Percentiles rank a stretch among this genome's conserved stretches.
Evolutionary conservation across 64 coral and sea anemone species (phyloP).

Genomic region (Pocillopora damicornis): DNA sequence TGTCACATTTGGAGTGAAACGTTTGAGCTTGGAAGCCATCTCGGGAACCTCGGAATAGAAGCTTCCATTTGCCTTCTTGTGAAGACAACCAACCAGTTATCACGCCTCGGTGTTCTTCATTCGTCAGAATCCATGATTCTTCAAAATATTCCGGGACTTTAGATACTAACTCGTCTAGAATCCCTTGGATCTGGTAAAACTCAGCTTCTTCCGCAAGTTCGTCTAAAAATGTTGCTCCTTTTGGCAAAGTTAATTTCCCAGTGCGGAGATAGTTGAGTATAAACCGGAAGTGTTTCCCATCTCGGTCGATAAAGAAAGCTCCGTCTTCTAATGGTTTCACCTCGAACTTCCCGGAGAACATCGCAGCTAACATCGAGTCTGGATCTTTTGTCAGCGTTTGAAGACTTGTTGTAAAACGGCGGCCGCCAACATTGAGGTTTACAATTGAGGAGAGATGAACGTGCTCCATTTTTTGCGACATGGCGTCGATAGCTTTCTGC

Average conservation of each 20-base stretch:
- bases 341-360: constrained; percentile 84
- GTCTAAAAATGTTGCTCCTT: neutral
- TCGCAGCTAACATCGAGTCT: constrained; percentile 75
- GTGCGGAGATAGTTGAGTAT: constrained; percentile 30
- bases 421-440: constrained; percentile 84
- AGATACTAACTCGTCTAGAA: neutral
- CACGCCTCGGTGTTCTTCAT: constrained; percentile 14
- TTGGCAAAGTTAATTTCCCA: constrained; percentile 1
- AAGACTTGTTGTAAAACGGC: constrained; percentile 68
- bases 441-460: constrained; percentile 41
- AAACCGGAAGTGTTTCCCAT: constrained; percentile 19
- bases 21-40: constrained; percentile 30
- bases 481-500: constrained; percentile 11
- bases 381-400: constrained; percentile 74
- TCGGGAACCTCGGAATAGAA: constrained; percentile 5
- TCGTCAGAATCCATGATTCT: neutral
- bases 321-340: neutral
- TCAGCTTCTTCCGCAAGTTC: constrained; percentile 18
- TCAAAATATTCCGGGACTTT: neutral
- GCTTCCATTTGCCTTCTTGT: neutral
- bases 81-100: neutral
- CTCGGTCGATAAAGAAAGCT: constrained; percentile 35
- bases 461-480: neutral
- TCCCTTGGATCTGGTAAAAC: constrained; percentile 3
- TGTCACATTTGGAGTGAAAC: constrained; percentile 48